These are phyloP conservation scores for Brachypterus glaber DNA, from an alignment of 2,888 invertebrate species.

Conservation along the genomic window DNA sequence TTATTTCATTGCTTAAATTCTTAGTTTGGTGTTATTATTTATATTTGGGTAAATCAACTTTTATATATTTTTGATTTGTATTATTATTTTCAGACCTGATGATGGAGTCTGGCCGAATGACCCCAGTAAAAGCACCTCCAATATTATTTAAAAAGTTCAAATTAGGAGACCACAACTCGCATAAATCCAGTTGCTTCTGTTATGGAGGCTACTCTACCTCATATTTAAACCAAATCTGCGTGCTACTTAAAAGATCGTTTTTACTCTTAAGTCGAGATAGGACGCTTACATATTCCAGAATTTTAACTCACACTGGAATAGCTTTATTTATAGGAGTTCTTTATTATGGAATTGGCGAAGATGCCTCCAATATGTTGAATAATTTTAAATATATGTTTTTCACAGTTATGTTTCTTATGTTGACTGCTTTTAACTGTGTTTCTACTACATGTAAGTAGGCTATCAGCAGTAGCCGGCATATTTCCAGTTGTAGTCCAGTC, in stretches of 20 bases:
- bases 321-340: constrained; percentile 74
- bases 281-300: constrained; percentile 64
- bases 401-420: constrained; percentile 88
- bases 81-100: constrained; percentile 41
- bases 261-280: constrained; percentile 59
- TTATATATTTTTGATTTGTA: constrained; percentile 7
- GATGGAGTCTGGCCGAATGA: constrained; percentile 44
- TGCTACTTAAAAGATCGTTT: constrained; percentile 55
- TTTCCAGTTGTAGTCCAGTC: too few species aligned
- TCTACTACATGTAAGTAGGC: constrained; percentile 76
- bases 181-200: constrained; percentile 19
- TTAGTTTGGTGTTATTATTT: too few species aligned
- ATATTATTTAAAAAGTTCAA: constrained; percentile 26
- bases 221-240: constrained; percentile 47
- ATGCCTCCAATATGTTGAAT: constrained; percentile 71
- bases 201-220: constrained; percentile 45
- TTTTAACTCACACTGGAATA: constrained; percentile 69
- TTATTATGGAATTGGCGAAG: constrained; percentile 78
- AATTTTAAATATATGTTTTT: constrained; percentile 88
- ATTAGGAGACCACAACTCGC: constrained; percentile 10
- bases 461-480: too few species aligned
- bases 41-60: too few species aligned
- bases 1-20: too few species aligned
- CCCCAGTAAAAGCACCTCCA: constrained; percentile 44
- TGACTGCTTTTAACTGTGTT: constrained; percentile 85